Conservation (phyloP, 1,140 invertebrate species). For the Aplysia californica region DNA sequence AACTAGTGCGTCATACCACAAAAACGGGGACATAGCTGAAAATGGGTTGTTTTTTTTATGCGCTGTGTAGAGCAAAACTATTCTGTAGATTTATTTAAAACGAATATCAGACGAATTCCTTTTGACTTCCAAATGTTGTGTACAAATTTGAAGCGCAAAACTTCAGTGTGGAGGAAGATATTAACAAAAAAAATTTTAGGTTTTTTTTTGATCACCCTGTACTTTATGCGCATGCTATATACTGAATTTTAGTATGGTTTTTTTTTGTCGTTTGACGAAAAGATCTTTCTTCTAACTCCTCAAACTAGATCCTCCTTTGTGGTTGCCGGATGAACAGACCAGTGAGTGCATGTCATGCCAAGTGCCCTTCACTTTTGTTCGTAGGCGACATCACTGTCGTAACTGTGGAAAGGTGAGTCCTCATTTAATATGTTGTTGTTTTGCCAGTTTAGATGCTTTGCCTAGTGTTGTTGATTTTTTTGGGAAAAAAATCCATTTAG, state of each 20-base stretch:
- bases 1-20: too few relatives aligned
- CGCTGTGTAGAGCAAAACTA: too few relatives aligned
- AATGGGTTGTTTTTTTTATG: too few relatives aligned
- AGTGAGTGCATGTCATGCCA: conserved; percentile 92
- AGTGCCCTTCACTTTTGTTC: conserved; percentile 91
- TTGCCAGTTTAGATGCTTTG: too few relatives aligned
- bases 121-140: too few relatives aligned
- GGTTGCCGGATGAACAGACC: conserved; percentile 87
- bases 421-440: too few relatives aligned
- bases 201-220: background rate
- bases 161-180: background rate
- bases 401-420: conserved; percentile 81
- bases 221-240: background rate
- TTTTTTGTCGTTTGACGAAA: background rate
- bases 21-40: too few relatives aligned
- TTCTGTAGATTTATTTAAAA: too few relatives aligned
- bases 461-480: too few relatives aligned
- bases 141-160: background rate
- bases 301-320: conserved; percentile 78
- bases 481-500: background rate
- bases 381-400: conserved; percentile 94
- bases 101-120: too few relatives aligned
- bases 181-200: background rate
- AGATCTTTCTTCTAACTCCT: background rate
- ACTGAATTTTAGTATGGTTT: background rate